phyloP scores from a whole-genome alignment of 2,797 vertebrate genomes.

The Argya squamiceps region DNA sequence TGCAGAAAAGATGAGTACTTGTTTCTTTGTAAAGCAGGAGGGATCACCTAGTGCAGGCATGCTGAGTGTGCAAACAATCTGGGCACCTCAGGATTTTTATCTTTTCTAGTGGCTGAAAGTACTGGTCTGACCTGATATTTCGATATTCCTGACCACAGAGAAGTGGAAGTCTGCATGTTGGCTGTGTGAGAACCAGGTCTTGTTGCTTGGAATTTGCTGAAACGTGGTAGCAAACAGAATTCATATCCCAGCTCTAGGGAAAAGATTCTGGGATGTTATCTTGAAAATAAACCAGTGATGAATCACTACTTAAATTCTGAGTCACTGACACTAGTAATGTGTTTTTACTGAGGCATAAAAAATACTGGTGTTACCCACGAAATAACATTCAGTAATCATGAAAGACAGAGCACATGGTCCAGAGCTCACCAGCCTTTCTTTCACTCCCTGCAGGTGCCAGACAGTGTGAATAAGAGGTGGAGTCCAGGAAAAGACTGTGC shows the following conservation, averaged over 20 bases:
- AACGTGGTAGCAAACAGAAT: neutral
- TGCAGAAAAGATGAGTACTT: neutral
- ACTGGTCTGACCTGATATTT: neutral
- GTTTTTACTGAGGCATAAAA: neutral
- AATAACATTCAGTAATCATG: neutral
- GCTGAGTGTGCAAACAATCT: neutral
- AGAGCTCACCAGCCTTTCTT: neutral
- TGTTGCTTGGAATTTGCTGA: neutral
- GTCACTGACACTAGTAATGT: neutral
- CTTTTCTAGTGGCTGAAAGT: neutral
- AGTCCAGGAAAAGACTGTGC: neutral
- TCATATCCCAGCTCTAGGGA: neutral
- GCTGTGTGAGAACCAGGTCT: neutral
- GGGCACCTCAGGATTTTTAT: neutral
- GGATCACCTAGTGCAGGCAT: fast-evolving
- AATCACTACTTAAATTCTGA: neutral
- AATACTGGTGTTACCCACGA: neutral
- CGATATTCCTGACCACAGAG: neutral
- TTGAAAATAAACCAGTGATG: neutral
- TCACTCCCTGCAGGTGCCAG: neutral
- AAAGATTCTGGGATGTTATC: neutral
- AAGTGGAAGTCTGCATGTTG: neutral
- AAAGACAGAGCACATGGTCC: neutral
- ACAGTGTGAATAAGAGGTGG: neutral
- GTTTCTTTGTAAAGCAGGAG: neutral